Base-by-base conservation (phyloP, 2,888 invertebrate genomes). In the Lepas anatifera region DNA sequence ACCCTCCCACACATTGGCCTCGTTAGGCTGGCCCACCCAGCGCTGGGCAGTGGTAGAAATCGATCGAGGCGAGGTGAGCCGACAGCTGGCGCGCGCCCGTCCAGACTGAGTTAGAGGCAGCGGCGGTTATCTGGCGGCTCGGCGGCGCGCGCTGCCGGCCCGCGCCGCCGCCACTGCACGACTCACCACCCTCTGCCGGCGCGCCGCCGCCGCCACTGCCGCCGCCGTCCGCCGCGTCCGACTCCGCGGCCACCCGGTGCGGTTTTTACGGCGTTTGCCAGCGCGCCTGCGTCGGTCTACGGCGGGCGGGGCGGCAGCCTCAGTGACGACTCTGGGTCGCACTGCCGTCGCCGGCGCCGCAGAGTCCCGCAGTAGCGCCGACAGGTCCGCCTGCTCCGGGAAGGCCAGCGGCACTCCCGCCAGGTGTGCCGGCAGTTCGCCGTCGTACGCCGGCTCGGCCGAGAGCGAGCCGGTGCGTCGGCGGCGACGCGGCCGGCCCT, bases 231-330 rank as follows among this genome's bases (percentile, higher is more conserved):
- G 58, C 18, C 58, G 58, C 25, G 58, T 11, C 25, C 58, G 58
- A 22, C 58, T 58, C 32, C 58, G 58, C 32, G 58, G 58, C 58
- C 58, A 58, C 32, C 58, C 58, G 58, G 58, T 58, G 58, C 58
- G 58, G 32, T 58, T 58, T 18, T 29, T 58, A 35, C 58, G 58
- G 8, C 58, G 58, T 18, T 16, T 10, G 58, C 58, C 58, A 22
- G 25, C 58, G 32, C 58, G 58, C 13, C 58, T 16, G 18, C 58
- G 58, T 22, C 11, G 35, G 29, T 7, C 58, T 22, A 18, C 22
- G 32, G 32, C 32, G 35, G 32, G 7, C 18, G 32, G 22, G 16
- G 32, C 58, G 25, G 18, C 8, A 3, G 32, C 18, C 18, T 32
- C 58, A 32, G 29, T 16, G 58, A 29, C 6, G 32, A 22, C 32